Base-by-base conservation (phyloP, 1,140 invertebrate species). In the Pogonus chalceus region DNA sequence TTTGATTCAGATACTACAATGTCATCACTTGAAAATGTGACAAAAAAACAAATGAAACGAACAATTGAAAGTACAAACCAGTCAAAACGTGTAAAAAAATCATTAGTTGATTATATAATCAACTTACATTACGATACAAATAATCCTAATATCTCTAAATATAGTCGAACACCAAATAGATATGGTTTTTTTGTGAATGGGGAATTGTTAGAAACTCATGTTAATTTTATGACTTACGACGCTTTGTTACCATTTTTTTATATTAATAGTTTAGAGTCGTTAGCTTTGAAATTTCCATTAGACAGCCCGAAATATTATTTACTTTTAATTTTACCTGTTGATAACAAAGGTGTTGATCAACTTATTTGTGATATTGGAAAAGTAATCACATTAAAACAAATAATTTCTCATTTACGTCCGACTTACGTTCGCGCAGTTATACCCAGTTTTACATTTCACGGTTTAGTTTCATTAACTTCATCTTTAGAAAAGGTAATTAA, bases 401-500 rank as follows among this genome's bases (percentile, higher is more conserved):
- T 90, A 46, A 76, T 85, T 50, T 75, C 76, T 12, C 76, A 79
- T 53, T 69, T 90, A 23, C 77, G 79, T 50, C 78, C 79, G 0
- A 79, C 79, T 14, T 79, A 83, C 67, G 82, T 89, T 2, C 78
- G 78, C 57, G 85, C 85, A 1, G 79, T 80, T 3, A 83, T 90
- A 56, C 87, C 87, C 0, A 84, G 83, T 57, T 89, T 90, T 64
- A 83, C 77, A 65, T 72, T 89, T 1, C 80, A 85, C 54, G 86
- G 86, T 46, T 86, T 85, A 59, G 80, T 89, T 49, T 82, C 81
- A 39, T 70, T 90, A 39, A 88, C 85, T 18, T 79, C 83, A 48
- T 81, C 84, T 67, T 71, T 90, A 43, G 84, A 88, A 70, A 81
- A 84, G 77, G 87, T 88, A 72, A 77, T n/a, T n/a, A n/a, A n/a